Base-by-base conservation (phyloP, 2,797 vertebrate species). In the Dromococcyx pavoninus region DNA sequence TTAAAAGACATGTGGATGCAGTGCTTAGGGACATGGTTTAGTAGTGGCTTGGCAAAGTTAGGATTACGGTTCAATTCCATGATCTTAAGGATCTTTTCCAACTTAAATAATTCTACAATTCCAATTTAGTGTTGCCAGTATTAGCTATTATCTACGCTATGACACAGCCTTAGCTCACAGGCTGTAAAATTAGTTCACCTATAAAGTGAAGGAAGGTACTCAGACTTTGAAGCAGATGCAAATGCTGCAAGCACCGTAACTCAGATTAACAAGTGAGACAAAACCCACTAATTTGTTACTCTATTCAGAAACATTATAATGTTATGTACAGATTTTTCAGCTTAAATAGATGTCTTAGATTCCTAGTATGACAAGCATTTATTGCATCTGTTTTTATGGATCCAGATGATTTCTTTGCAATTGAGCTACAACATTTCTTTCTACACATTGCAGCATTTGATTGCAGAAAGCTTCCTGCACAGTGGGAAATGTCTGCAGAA, bases 171-270 rank as follows among this genome's bases (percentile, higher is more conserved):
- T 35, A 58, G n/a, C 19, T 13, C 1, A 0, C n/a, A 51, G 11
- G 5, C 8, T 60, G 10, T 66, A 73, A 91, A 92, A 85, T 73
- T 62, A 32, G 2, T 64, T 69, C 0, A 1, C 3, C 23, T 66
- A 14, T 48, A 30, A 76, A 82, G 7, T 16, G 48, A 64, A 67
- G 5, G 25, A 22, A 71, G 27, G 17, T 87, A 25, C 25, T 72
- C 48, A 82, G 19, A 56, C 4, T 25, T 48, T 82, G 32, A 70
- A 93, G 85, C 11, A 58, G 35, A 33, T 53, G 32, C 9, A 5
- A 0, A 0, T 62, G 18, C 18, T 78, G 33, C 30, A 62, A 73
- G n/a, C 9, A 35, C 4, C 25, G 62, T 13, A 54, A 14, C 18
- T 85, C 41, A 73, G 43, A 82, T 82, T 6, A 64, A 56, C 24